Percentiles rank a stretch among this genome's conserved stretches.
Evolutionary conservation across 2,797 vertebrate genomes (phyloP).

Genomic region (Enoplosus armatus): DNA sequence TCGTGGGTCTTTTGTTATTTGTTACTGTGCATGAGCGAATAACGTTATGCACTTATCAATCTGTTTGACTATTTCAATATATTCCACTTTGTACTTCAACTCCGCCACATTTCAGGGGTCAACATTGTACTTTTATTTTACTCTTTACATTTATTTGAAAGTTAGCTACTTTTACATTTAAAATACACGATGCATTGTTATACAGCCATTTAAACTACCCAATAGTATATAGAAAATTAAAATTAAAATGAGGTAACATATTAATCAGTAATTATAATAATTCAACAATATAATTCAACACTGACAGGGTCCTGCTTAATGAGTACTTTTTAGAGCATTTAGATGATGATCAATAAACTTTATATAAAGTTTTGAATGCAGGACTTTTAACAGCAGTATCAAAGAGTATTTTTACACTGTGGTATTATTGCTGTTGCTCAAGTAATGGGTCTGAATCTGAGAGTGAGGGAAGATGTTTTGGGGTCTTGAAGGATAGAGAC

Average conservation of each 20-base stretch:
- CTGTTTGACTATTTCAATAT: background rate
- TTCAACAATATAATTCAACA: background rate
- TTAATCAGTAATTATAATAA: background rate
- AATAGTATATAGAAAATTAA: background rate
- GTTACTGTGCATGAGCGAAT: background rate
- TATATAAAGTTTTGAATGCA: background rate
- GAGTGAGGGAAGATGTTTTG: slow-evolving; percentile 46
- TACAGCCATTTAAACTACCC: background rate
- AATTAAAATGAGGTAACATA: background rate
- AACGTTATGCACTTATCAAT: background rate
- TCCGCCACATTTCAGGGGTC: background rate
- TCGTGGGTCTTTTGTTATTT: background rate
- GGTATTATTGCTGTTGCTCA: background rate
- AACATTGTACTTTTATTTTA: background rate
- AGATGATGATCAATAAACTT: background rate
- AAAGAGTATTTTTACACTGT: background rate
- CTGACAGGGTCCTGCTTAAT: background rate
- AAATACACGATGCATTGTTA: background rate
- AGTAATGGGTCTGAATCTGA: slow-evolving; percentile 20
- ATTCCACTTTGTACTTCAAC: background rate
- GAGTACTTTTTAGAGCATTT: background rate
- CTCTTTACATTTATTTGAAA: slow-evolving; percentile 5
- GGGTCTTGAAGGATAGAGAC: slow-evolving; percentile 54
- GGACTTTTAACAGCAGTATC: background rate
- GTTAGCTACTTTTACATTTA: background rate